Base-by-base conservation (phyloP, 2,888 invertebrate species). In the Papilio elwesi region DNA sequence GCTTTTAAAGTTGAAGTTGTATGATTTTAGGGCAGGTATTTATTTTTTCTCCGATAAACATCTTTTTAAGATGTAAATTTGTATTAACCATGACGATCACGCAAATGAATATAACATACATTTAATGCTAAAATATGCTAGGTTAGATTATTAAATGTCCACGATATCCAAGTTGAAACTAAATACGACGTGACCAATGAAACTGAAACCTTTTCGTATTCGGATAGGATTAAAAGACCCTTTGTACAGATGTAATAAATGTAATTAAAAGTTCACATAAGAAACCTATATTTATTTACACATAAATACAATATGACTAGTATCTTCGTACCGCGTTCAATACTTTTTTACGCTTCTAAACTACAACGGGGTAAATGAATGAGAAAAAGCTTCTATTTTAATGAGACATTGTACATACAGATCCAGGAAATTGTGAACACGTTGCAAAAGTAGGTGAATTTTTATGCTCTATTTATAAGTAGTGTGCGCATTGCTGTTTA, bases 341-440 rank as follows among this genome's bases (percentile, higher is more conserved):
- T n/a, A 36, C 59, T 49, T 69, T 69, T 69, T 69, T 69, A 62
- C 43, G 62, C 51, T 62, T 52, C 38, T 69, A 51, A 62, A 62
- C 51, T 51, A 69, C 51, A 65, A 65, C 38, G 48, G 43, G 51
- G n/a, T 68, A 51, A 62, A 68, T 68, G 59, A 59, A 68, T 51
- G 59, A n/a, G 68, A 9, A 69, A 55, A 69, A 62, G 69, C 69
- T 62, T 69, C 69, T 69, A 69, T 62, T 51, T 43, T 62, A 62
- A 69, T 69, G 51, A 69, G 62, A 69, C 38, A 69, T 62, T 62
- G 49, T 62, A 51, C 62, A 51, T 52, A 12, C 52, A 62, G 43
- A 62, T 69, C 7, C 51, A 51, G 62, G 51, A 51, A 69, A 62
- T 51, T 69, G 51, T 51, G 49, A 68, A 36, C 68, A 59, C 15